Conservation (phyloP, 2,888 invertebrate species). For the Cinara cedri region DNA sequence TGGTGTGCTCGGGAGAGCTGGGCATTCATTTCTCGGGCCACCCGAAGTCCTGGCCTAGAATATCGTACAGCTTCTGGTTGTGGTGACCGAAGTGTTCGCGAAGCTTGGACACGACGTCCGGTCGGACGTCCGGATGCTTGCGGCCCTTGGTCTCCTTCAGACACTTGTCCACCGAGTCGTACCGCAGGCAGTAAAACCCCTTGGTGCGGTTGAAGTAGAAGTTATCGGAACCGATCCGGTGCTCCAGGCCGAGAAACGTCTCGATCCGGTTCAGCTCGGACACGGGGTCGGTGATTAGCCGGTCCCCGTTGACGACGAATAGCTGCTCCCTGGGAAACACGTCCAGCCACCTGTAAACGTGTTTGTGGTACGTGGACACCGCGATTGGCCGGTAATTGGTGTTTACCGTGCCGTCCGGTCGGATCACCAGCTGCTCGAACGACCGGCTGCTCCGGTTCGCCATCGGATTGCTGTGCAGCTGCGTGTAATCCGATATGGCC, state of each 20-base stretch:
- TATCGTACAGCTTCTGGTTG: constrained; percentile 89
- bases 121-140: constrained; percentile 75
- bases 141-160: constrained; percentile 81
- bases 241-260: constrained; percentile 72
- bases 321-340: constrained; percentile 91
- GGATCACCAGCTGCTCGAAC: constrained; percentile 82
- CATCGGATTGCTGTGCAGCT: constrained; percentile 83
- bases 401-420: constrained; percentile 82
- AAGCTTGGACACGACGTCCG: constrained; percentile 74
- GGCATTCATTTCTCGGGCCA: constrained; percentile 84
- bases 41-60: constrained; percentile 89
- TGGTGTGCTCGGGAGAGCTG: background rate
- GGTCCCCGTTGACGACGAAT: constrained; percentile 92
- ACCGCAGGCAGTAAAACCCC: constrained; percentile 73
- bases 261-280: constrained; percentile 86
- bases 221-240: constrained; percentile 77
- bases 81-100: constrained; percentile 87
- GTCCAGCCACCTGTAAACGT: constrained; percentile 89
- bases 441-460: constrained; percentile 66
- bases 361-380: constrained; percentile 89
- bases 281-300: constrained; percentile 87
- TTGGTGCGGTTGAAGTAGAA: constrained; percentile 90
- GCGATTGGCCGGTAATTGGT: constrained; percentile 82
- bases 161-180: constrained; percentile 72
- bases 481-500: constrained; percentile 96